Base-by-base conservation (phyloP, 2,797 vertebrate species). In the Oryzias dopingdopingensis region DNA sequence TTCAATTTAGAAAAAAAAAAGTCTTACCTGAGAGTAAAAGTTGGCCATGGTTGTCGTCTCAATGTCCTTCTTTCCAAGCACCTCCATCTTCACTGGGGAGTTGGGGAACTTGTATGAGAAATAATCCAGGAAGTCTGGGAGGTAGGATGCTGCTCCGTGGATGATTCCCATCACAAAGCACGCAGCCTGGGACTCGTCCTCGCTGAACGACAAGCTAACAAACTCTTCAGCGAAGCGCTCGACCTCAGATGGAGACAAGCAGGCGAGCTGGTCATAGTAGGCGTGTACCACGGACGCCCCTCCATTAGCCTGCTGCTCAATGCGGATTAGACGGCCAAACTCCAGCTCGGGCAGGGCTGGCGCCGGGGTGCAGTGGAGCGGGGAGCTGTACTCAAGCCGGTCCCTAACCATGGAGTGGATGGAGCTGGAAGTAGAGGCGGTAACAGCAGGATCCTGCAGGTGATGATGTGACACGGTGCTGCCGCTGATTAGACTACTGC, bases 51-150 rank as follows among this genome's bases (percentile, higher is more conserved):
- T 98, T 4, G 97, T 99, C 26, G 97, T 99, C 91, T 99, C 97
- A 78, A 99, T 99, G 89, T 99, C 97, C 89, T 99, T 99, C 92
- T 99, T 99, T 85, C 97, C 97, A 50, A 99, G 91, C 87, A 99
- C 96, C 91, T 99, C 97, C 96, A 99, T 97, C 93, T 99, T 99
- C 79, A 99, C 97, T 43, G 96, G 95, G 1, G 97, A 93, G 66
- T 92, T 97, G 80, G 97, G 97, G 89, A 99, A 99, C 83, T 98
- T 97, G 89, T 92, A 94, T 2, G 96, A 96, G 93, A 99, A 99
- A 90, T 99, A 99, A 77, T 99, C 97, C 92, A 99, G 92, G 91
- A 99, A 97, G 90, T 98, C 97, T 69, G 97, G 97, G 89, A 99
- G 95, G 85, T 98, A 99, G 72, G 95, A 93, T 58, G 97, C 97